Evolutionary conservation across 2,888 invertebrate genomes (phyloP).

Genomic region (Eristalis tenax): DNA sequence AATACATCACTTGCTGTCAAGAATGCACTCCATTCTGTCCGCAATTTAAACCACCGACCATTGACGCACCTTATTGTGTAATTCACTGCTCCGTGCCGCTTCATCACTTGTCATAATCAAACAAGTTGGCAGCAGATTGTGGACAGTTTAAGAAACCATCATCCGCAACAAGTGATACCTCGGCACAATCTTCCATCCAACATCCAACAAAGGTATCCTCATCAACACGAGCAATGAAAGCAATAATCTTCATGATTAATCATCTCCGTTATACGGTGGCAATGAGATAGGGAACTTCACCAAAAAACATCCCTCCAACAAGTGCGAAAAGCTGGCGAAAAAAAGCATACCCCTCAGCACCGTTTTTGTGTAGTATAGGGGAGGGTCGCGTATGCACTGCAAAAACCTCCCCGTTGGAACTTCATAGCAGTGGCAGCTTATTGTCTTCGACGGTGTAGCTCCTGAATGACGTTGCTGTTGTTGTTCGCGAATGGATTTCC

Average conservation of each 20-base stretch:
- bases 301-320: constrained; percentile 18
- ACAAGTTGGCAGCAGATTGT: not conserved
- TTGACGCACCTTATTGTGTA: not conserved
- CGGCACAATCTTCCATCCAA: not conserved
- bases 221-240: constrained; percentile 34
- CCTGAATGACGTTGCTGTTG: constrained; percentile 53
- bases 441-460: constrained; percentile 63
- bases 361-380: constrained; percentile 35
- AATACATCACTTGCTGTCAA: too few relatives aligned
- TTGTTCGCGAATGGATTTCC: constrained; percentile 40
- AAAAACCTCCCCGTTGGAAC: constrained; percentile 34
- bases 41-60: not conserved
- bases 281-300: not conserved
- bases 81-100: not conserved
- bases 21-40: too few relatives aligned
- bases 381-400: constrained; percentile 15
- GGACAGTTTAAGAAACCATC: not conserved
- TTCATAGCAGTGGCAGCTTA: constrained; percentile 67
- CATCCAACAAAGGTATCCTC: not conserved
- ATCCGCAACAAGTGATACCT: not conserved
- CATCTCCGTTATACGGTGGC: constrained; percentile 45
- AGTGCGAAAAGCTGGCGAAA: constrained; percentile 47
- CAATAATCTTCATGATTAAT: constrained; percentile 72
- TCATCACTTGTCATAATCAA: constrained; percentile 34
- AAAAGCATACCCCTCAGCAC: constrained; percentile 15